Conservation (phyloP, 1,140 invertebrate species). For the Gonioctena quinquepunctata region DNA sequence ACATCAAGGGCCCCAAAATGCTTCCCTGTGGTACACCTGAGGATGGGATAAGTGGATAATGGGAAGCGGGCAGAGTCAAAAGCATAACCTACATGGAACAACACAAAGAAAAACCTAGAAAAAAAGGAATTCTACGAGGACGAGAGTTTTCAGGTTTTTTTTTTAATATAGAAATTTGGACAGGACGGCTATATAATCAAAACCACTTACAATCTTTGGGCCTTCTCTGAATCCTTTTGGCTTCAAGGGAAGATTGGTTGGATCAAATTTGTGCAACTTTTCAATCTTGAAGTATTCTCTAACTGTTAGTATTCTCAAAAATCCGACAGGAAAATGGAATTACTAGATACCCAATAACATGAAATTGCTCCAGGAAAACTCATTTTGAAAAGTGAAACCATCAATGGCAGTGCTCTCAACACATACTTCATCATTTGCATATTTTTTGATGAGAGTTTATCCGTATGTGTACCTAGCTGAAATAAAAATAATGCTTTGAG, state of each 20-base stretch:
- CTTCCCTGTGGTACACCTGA: too few relatives aligned
- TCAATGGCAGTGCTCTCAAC: constrained; percentile 74
- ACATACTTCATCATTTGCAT: constrained; percentile 74
- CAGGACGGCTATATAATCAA: too few relatives aligned
- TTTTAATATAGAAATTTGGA: too few relatives aligned
- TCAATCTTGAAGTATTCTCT: constrained; percentile 82
- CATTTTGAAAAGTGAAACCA: constrained; percentile 84
- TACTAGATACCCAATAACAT: constrained; percentile 89
- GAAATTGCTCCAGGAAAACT: constrained; percentile 87
- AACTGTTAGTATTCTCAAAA: constrained; percentile 78
- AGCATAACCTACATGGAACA: too few relatives aligned
- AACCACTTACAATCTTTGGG: constrained; percentile 85
- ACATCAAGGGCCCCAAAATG: too few relatives aligned
- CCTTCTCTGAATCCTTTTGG: constrained; percentile 78
- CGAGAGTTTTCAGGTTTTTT: too few relatives aligned
- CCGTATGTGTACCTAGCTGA: constrained; percentile 77
- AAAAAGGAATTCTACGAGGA: too few relatives aligned
- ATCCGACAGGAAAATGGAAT: constrained; percentile 81
- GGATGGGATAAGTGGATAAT: too few relatives aligned
- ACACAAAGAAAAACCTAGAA: too few relatives aligned
- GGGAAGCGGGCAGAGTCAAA: too few relatives aligned
- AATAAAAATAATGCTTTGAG: too few relatives aligned
- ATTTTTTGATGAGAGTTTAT: constrained; percentile 64
- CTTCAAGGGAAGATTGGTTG: constrained; percentile 64
- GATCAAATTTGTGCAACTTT: constrained; percentile 61